Percentiles rank a stretch among this genome's conserved stretches.
Evolutionary conservation across 2,888 invertebrate species (phyloP).

Genomic region (Enchytraeus crypticus): DNA sequence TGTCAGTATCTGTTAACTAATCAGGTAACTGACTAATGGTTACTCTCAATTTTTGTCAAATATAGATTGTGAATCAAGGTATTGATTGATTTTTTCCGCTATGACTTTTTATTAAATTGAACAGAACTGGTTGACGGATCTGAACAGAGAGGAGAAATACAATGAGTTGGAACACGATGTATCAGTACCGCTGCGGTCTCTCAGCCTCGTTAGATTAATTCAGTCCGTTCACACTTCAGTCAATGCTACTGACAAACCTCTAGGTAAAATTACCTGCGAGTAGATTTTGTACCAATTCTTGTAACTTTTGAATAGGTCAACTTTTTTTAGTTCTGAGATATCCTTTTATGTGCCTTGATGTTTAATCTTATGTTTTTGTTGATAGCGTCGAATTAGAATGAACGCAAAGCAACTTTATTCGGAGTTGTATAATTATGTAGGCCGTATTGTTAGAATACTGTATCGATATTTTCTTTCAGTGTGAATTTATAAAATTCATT

Average conservation of each 20-base stretch:
- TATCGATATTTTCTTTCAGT: no score
- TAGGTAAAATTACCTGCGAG: no score
- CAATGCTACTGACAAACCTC: slow-evolving; percentile 27
- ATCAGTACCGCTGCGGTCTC: slow-evolving; percentile 32
- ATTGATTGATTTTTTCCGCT: no score
- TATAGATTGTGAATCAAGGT: no score
- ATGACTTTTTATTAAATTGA: slow-evolving; percentile 11
- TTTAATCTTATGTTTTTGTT: neutral
- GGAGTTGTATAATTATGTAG: no score
- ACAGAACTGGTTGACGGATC: slow-evolving; percentile 27
- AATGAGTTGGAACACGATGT: slow-evolving; percentile 34
- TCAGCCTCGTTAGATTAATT: slow-evolving; percentile 33
- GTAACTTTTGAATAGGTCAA: no score
- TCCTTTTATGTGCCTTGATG: neutral
- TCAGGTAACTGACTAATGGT: neutral
- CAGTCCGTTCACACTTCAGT: slow-evolving; percentile 24
- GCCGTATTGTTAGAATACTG: no score
- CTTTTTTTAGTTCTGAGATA: neutral
- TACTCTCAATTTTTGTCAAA: neutral
- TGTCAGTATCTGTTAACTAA: neutral
- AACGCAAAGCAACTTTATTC: no score
- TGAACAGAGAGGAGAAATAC: slow-evolving; percentile 31
- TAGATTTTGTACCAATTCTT: no score
- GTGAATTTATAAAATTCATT: no score
- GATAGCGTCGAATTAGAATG: neutral